Evolutionary conservation across 2,113 vertebrate species (phyloP).

Genomic region (Eubucco bourcierii): DNA sequence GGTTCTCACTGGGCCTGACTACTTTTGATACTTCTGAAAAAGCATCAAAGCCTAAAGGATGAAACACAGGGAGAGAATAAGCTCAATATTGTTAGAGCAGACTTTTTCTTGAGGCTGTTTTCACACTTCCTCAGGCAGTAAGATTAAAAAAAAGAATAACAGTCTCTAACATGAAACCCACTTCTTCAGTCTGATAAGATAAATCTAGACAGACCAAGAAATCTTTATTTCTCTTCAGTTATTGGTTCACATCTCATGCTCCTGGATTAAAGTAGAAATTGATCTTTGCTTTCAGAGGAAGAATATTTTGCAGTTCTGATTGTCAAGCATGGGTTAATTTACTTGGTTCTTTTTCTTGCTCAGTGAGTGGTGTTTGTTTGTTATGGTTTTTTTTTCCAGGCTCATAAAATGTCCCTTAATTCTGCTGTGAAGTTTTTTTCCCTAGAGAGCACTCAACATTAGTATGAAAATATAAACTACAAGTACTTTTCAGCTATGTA

Average conservation of each 20-base stretch:
- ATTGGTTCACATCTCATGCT: constrained; percentile 43
- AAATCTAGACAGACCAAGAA: constrained; percentile 63
- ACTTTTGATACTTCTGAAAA: background rate
- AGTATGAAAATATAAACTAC: background rate
- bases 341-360: background rate
- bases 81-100: background rate
- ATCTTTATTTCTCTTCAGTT: constrained; percentile 68
- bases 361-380: background rate
- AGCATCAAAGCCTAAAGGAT: background rate
- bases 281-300: constrained; percentile 52
- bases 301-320: constrained; percentile 8
- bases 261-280: constrained; percentile 62
- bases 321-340: background rate
- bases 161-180: constrained; percentile 35
- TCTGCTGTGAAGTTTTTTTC: background rate
- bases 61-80: constrained; percentile 4
- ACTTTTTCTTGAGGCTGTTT: constrained; percentile 42
- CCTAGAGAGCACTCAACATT: background rate
- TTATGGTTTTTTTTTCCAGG: background rate
- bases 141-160: constrained; percentile 29
- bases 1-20: background rate
- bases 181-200: constrained; percentile 54
- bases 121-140: constrained; percentile 57
- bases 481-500: background rate
- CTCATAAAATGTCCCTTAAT: background rate